A percentile compares a stretch with the other conserved stretches of the same genome.
Conservation (phyloP, 2,113 vertebrate genomes). For the Grus americana region DNA sequence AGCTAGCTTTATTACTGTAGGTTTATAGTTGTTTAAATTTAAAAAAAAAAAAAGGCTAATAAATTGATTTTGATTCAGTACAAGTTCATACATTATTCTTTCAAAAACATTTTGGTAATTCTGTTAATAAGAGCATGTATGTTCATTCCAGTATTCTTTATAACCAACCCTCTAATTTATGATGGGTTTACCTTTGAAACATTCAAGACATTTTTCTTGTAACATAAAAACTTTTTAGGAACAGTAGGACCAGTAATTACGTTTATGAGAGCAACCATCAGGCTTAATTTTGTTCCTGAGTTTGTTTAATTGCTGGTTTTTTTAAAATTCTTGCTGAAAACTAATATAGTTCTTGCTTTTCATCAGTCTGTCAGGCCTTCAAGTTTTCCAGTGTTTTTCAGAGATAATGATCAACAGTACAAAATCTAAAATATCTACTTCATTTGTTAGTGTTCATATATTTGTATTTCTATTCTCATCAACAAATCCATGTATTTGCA, state of each 20-base stretch:
- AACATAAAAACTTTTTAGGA: not conserved
- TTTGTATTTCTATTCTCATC: not conserved
- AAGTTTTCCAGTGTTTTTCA: not conserved
- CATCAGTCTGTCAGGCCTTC: not conserved
- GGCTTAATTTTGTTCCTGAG: not conserved
- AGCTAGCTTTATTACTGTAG: not conserved
- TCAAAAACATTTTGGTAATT: not conserved
- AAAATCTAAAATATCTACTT: not conserved
- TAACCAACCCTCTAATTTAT: not conserved
- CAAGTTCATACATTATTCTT: not conserved
- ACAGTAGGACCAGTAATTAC: not conserved
- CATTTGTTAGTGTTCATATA: not conserved
- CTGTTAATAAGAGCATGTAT: not conserved
- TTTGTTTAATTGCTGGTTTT: not conserved
- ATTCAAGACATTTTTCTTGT: not conserved
- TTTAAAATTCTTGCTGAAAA: not conserved
- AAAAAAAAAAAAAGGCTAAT: not conserved
- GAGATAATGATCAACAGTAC: not conserved
- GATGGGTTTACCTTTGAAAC: not conserved
- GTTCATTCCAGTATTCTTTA: not conserved
- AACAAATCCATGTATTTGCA: not conserved
- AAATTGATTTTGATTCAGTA: not conserved
- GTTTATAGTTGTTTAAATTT: not conserved
- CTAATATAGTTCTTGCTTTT: not conserved
- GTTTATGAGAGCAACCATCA: not conserved